Base-by-base conservation (phyloP, 2,113 vertebrate genomes). In the Crotalus horridus region DNA sequence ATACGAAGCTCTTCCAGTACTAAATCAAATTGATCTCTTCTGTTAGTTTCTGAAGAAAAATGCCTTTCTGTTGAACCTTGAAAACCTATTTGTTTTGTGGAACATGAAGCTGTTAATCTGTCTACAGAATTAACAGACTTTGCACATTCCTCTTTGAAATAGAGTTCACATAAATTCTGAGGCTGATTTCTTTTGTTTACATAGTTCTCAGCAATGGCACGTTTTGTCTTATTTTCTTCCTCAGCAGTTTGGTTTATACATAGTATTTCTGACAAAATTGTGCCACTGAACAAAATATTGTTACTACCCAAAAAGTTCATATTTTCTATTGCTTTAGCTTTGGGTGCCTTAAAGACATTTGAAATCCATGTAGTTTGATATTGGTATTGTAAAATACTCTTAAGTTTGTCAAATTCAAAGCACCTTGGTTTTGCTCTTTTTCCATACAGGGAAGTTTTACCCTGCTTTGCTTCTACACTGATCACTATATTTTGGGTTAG, bases 1-100 rank as follows among this genome's bases (percentile, higher is more conserved):
- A 98, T 95, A 43, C 0, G 94, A 94, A 99, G 97, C 95, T 99
- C 98, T 96, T 98, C 96, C 90, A 99, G 91, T 46, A 99, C 98
- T 93, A 97, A 94, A 97, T 98, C 97, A 90, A 98, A 99, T 93
- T 97, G 95, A 81, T 96, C 96, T 93, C 87, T 89, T 90, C 88
- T 91, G 89, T 94, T 96, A 93, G 93, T 81, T 96, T 97, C 96
- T 95, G 95, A 96, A 94, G 95, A 95, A 95, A 97, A 97, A 96
- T 95, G 94, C 87, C 96, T 90, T 89, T 95, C 89, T 95, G 92
- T 93, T 93, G 90, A 87, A 81, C 96, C 91, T 95, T 97, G 95
- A 96, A 95, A 95, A 92, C 48, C 87, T 91, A 94, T 92, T 95
- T 97, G 97, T 96, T 97, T 96, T 61, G 81, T 94, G 92, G 92